phyloP scores from a whole-genome alignment of 2,888 invertebrate genomes.

The Nomada fabriciana region DNA sequence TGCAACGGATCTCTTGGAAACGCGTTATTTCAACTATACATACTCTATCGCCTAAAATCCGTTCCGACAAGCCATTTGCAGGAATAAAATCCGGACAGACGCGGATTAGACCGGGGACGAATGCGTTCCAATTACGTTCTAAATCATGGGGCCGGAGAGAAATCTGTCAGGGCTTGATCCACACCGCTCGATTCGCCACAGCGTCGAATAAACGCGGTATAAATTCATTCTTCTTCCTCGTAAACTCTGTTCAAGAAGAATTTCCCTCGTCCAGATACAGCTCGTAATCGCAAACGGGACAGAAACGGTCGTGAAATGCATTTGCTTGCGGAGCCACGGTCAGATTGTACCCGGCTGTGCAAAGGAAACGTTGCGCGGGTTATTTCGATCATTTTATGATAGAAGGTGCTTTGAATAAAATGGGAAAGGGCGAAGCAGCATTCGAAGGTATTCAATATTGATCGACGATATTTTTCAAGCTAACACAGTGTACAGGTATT shows the following conservation, averaged over 20 bases:
- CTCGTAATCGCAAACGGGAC: slow-evolving; percentile 44
- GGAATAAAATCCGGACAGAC: slow-evolving; percentile 26
- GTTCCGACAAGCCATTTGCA: neutral
- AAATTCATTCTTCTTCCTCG: slow-evolving; percentile 52
- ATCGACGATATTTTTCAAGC: too few relatives aligned
- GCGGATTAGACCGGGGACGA: slow-evolving; percentile 22
- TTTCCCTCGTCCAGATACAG: slow-evolving; percentile 20
- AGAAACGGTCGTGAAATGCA: slow-evolving; percentile 39
- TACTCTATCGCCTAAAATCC: slow-evolving; percentile 16
- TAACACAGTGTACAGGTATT: too few relatives aligned
- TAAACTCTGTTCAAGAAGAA: slow-evolving; percentile 23
- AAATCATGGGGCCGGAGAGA: slow-evolving; percentile 15
- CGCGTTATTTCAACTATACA: neutral
- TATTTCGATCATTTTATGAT: slow-evolving; percentile 8
- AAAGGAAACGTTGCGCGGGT: neutral
- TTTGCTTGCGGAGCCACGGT: slow-evolving; percentile 2
- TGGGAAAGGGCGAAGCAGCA: too few relatives aligned
- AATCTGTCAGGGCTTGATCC: slow-evolving; percentile 32
- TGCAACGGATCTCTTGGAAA: neutral
- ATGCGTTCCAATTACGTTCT: slow-evolving; percentile 42
- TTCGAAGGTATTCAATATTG: too few relatives aligned
- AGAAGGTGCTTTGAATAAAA: too few relatives aligned
- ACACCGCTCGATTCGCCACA: slow-evolving; percentile 45
- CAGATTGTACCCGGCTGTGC: neutral
- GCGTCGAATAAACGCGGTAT: slow-evolving; percentile 35